These are phyloP conservation scores for Myiotriccus ornatus DNA, from an alignment of 2,797 vertebrate genomes.

Conservation along the genomic window DNA sequence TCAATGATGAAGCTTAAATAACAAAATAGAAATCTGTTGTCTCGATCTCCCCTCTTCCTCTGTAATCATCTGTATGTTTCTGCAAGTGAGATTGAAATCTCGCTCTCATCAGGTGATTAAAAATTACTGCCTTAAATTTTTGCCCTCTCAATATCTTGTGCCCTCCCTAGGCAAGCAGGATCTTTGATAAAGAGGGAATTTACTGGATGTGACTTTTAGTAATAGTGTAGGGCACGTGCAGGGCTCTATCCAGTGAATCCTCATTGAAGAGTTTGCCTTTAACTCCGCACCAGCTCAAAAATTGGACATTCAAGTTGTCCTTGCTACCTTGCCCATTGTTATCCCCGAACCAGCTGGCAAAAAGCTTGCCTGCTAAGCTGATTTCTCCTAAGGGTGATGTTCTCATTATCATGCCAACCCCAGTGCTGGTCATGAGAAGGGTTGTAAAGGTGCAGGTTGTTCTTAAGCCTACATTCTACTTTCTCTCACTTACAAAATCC, in stretches of 20 bases:
- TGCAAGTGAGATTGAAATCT: neutral
- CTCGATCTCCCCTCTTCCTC: neutral
- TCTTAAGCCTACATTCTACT: neutral
- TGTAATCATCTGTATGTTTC: neutral
- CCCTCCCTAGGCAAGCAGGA: neutral
- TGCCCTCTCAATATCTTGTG: neutral
- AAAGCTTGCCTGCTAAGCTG: neutral
- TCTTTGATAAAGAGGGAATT: neutral
- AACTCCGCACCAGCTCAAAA: neutral
- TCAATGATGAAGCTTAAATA: neutral
- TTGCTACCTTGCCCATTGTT: neutral
- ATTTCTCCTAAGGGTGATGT: neutral
- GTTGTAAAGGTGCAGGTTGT: neutral
- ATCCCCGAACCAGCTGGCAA: neutral
- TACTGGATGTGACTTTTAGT: neutral
- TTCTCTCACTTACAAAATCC: neutral
- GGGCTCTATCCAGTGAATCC: neutral
- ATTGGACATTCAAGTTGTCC: neutral
- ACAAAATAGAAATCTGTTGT: neutral
- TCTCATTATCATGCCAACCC: neutral
- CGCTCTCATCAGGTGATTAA: neutral
- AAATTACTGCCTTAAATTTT: neutral
- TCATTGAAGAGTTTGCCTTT: neutral
- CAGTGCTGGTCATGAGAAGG: neutral
- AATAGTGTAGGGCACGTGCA: fast-evolving